Conservation (phyloP, 2,888 invertebrate genomes). For the Myathropa florea region DNA sequence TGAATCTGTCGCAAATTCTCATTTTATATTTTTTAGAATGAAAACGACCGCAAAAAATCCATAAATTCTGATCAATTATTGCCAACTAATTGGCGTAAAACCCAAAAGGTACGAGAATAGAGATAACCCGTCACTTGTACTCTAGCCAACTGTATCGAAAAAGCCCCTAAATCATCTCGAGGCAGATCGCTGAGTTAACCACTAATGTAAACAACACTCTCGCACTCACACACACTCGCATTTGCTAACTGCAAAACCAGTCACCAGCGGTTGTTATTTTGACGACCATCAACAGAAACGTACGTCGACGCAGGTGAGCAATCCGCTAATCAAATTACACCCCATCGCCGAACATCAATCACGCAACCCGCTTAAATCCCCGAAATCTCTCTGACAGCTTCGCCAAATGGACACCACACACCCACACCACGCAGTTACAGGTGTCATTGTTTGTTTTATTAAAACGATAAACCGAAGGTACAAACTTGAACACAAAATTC, state of each 20-base stretch:
- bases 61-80: too few species aligned
- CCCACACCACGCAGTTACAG: background rate
- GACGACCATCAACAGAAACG: too few species aligned
- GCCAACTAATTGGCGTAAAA: too few species aligned
- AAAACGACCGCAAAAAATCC: too few species aligned
- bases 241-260: background rate
- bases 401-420: background rate
- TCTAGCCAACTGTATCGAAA: background rate
- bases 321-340: background rate
- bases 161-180: background rate
- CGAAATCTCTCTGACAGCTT: too few species aligned
- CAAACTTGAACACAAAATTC: background rate
- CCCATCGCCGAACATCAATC: background rate
- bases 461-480: background rate
- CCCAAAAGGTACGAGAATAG: background rate
- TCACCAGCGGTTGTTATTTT: background rate
- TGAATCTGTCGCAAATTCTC: too few species aligned
- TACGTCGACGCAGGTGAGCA: background rate
- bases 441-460: conserved; percentile 23
- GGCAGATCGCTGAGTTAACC: background rate
- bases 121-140: background rate
- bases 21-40: too few species aligned
- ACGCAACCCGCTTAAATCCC: background rate
- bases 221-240: background rate
- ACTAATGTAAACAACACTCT: background rate